phyloP scores from a whole-genome alignment of 2,888 invertebrate species.

The Brassicogethes aeneus region DNA sequence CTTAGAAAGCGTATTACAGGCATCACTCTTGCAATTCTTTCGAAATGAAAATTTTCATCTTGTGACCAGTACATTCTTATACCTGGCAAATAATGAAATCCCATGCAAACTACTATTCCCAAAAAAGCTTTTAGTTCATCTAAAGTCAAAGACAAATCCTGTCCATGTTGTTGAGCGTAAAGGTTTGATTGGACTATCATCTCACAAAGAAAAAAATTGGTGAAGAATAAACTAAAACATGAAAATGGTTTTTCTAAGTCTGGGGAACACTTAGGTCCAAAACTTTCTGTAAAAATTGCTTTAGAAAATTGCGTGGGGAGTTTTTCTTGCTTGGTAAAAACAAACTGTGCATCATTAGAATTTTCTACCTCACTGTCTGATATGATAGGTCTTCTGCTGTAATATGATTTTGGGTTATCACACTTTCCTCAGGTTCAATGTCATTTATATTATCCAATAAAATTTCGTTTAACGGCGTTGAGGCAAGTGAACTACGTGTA shows the following conservation, averaged over 20 bases:
- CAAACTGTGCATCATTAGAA: no score
- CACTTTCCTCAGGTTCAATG: no score
- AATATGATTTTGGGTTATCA: no score
- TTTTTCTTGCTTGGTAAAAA: neutral
- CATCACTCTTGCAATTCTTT: neutral
- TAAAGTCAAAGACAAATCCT: neutral
- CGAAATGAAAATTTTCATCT: neutral
- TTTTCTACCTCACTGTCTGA: no score
- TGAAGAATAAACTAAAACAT: neutral
- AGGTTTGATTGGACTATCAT: neutral
- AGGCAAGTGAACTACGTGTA: no score
- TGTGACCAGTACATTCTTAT: neutral
- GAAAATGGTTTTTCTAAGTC: neutral
- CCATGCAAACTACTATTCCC: neutral
- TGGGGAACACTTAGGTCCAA: neutral
- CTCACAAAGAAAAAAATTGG: neutral
- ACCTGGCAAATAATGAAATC: neutral
- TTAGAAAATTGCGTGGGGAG: neutral
- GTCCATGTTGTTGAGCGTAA: neutral
- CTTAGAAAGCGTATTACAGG: neutral
- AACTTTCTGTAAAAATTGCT: neutral
- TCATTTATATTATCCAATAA: no score
- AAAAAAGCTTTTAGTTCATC: neutral
- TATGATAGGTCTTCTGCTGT: no score
- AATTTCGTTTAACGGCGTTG: no score